Percentiles rank a stretch among this genome's conserved stretches.
These are phyloP conservation scores for Stratiomys singularior DNA, from an alignment of 2,888 invertebrate genomes.

Conservation along the genomic window DNA sequence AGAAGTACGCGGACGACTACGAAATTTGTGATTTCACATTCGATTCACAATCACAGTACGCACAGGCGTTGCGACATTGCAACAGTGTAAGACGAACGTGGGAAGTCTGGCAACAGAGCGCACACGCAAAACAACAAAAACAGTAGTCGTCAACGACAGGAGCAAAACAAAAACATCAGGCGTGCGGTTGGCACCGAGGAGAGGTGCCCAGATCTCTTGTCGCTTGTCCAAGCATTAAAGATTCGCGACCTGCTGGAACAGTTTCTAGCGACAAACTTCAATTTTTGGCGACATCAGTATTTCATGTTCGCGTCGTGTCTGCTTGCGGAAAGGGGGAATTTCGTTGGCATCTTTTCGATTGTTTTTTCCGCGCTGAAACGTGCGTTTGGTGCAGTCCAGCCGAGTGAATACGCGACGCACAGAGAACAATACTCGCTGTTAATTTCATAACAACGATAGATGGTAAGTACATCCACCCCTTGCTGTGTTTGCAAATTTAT, in stretches of 20 bases:
- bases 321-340: background rate
- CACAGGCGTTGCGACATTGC: background rate
- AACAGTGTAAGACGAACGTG: background rate
- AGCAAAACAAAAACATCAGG: constrained; percentile 18
- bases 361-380: background rate
- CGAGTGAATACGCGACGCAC: background rate
- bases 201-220: background rate
- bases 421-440: background rate
- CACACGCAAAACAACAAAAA: constrained; percentile 23
- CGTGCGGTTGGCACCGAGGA: background rate
- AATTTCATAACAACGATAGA: constrained; percentile 14
- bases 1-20: background rate
- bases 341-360: background rate
- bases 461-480: background rate
- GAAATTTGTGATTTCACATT: background rate
- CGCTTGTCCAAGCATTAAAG: background rate
- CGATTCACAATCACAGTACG: background rate
- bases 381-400: background rate
- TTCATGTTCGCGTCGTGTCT: too few species aligned
- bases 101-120: constrained; percentile 33
- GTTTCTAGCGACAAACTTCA: too few species aligned
- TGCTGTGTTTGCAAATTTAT: background rate
- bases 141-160: constrained; percentile 15
- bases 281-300: too few species aligned
- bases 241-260: too few species aligned